Evolutionary conservation across 1,140 invertebrate genomes (phyloP).

Genomic region (Brachionus calyciflorus): DNA sequence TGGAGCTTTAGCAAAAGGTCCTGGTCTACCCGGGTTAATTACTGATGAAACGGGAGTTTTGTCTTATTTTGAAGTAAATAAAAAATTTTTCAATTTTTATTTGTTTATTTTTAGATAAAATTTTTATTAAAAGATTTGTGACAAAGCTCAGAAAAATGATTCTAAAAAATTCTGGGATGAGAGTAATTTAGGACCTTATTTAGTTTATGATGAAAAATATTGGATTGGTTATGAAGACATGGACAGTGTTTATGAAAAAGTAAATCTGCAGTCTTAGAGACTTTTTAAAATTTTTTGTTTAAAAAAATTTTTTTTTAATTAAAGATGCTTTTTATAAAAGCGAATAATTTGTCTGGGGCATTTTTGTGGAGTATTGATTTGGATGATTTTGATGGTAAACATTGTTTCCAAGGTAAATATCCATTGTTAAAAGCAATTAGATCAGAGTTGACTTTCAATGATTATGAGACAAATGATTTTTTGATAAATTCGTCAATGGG

Average conservation of each 20-base stretch:
- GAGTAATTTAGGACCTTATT: conserved; percentile 17
- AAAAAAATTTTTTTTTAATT: conserved; percentile 48
- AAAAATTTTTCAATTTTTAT: not conserved
- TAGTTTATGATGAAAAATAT: conserved; percentile 75
- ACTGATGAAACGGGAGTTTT: conserved; percentile 29
- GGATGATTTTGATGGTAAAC: conserved; percentile 62
- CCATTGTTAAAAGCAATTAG: conserved; percentile 68
- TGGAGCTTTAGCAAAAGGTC: not conserved
- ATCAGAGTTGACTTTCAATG: not conserved
- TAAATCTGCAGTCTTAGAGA: too few relatives aligned
- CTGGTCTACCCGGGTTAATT: not conserved
- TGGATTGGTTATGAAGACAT: conserved; percentile 90
- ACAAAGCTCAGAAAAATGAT: not conserved
- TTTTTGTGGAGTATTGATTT: conserved; percentile 96
- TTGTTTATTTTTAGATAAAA: not conserved
- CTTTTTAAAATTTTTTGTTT: not conserved
- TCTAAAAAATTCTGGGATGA: conserved; percentile 13
- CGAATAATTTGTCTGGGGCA: conserved; percentile 84
- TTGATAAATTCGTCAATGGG: too few relatives aligned
- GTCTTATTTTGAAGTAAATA: conserved; percentile 44
- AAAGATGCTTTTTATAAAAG: conserved; percentile 86
- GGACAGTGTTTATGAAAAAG: conserved; percentile 76
- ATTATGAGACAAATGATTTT: not conserved
- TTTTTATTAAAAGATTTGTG: conserved; percentile 38
- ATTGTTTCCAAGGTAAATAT: conserved; percentile 53